Evolutionary conservation across 2,113 vertebrate genomes (phyloP), one percentile per base, ranked within the genome.

Genomic region (Phyllostomus hastatus): DNA sequence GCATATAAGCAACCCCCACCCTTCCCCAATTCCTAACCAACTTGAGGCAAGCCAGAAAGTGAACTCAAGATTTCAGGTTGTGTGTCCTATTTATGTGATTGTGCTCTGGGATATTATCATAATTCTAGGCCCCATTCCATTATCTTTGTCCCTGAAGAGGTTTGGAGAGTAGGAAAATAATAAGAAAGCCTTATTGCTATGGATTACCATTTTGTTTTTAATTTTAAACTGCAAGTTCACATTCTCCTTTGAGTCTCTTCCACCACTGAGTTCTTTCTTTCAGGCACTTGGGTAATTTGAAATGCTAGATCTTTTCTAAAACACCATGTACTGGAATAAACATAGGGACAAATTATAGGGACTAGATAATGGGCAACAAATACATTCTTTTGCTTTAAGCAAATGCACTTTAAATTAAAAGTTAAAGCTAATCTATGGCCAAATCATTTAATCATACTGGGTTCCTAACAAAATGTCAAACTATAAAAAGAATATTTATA

Each of bases 201-300:
- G 46, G 52, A 50, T 87, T 72, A 38, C 64, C 57, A 97, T 84
- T 69, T 97, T 89, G 12, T 90, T 97, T 97, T 97, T 73, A 84
- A 43, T 97, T 97, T 96, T 96, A 88, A 98, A 75, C 14, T 50
- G 16, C 4, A 91, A 95, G 50, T 97, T 91, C 85, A 96, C 85
- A 90, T 90, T 81, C 7, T 97, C 19, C 83, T 79, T 57, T 84
- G 95, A 52, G 89, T 96, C 80, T 95, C 19, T 24, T 78, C 64
- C 2, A 87, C 48, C 7, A 69, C 31, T 52, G 19, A 72, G 57
- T 82, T 90, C 10, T 75, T 88, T 92, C 52, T 59, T 48, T 83
- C 22, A 90, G 46, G 61, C 75, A 33, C 8, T 76, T 90, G 87
- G 70, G 80, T 97, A 96, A 88, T 81, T 46, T 41, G 12, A 95